These are phyloP conservation scores for Lamprotornis superbus DNA, from an alignment of 2,113 vertebrate genomes.

Conservation along the genomic window DNA sequence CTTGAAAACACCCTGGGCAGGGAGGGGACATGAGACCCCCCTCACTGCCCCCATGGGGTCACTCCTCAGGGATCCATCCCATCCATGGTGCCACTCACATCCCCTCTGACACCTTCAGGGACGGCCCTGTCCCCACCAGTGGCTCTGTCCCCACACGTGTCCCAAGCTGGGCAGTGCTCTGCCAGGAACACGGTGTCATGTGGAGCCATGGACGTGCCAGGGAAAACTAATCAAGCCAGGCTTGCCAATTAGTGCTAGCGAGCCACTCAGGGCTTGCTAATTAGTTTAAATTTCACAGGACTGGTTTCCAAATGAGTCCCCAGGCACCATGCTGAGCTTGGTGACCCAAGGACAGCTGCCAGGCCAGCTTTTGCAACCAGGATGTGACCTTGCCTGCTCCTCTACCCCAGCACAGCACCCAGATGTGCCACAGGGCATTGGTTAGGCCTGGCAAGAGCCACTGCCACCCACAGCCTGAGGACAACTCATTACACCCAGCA, in stretches of 20 bases:
- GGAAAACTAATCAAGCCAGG: background rate
- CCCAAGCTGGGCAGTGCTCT: background rate
- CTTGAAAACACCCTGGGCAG: background rate
- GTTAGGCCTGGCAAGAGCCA: background rate
- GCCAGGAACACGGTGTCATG: rapidly evolving
- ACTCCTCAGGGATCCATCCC: background rate
- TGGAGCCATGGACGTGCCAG: rapidly evolving
- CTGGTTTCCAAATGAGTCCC: background rate
- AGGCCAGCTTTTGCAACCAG: background rate
- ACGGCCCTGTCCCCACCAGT: rapidly evolving
- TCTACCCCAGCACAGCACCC: background rate
- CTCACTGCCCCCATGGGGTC: rapidly evolving
- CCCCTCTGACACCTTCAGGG: no score
- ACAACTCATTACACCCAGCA: background rate
- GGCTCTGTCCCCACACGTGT: rapidly evolving
- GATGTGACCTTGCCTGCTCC: background rate
- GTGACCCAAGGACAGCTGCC: rapidly evolving
- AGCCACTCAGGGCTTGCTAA: background rate
- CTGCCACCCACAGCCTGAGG: background rate
- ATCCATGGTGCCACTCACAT: rapidly evolving
- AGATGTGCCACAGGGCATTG: rapidly evolving
- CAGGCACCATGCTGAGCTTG: background rate
- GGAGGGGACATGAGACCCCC: rapidly evolving
- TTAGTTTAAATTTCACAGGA: conserved; percentile 7
- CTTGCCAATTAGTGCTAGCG: background rate